Evolutionary conservation across 2,113 vertebrate genomes (phyloP).

Genomic region (Notechis scutatus): DNA sequence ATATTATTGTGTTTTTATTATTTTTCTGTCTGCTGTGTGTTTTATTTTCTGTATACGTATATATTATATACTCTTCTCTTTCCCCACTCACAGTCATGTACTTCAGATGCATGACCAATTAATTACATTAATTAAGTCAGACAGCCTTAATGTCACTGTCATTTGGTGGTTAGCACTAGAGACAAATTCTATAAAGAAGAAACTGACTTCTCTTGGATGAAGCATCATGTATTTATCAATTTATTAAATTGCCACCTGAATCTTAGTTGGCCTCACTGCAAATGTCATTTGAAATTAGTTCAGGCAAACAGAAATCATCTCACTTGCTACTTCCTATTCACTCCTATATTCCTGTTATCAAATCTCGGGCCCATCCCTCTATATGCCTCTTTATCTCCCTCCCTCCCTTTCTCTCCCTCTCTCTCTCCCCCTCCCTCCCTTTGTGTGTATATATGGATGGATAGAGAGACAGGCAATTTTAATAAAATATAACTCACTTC

Average conservation of each 20-base stretch:
- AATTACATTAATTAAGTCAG: background rate
- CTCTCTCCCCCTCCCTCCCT: too few relatives aligned
- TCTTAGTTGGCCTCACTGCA: background rate
- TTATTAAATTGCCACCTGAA: background rate
- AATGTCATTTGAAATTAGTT: background rate
- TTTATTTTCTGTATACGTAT: background rate
- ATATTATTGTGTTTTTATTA: background rate
- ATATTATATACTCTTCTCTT: too few relatives aligned
- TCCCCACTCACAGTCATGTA: background rate
- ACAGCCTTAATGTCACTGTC: background rate
- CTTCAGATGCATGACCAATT: background rate
- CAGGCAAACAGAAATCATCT: background rate
- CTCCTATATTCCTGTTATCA: background rate
- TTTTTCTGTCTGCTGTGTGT: background rate
- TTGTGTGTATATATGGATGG: background rate
- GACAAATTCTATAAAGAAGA: background rate
- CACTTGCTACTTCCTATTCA: background rate
- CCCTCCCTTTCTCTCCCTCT: too few relatives aligned
- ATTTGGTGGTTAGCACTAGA: background rate
- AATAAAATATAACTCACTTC: constrained; percentile 45
- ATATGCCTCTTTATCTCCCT: background rate
- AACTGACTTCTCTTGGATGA: background rate
- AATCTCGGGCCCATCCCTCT: background rate
- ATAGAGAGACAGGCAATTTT: background rate
- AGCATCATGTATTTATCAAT: background rate